These are phyloP conservation scores for Tiaroga cobitis DNA, from an alignment of 2,797 vertebrate species.

Conservation along the genomic window DNA sequence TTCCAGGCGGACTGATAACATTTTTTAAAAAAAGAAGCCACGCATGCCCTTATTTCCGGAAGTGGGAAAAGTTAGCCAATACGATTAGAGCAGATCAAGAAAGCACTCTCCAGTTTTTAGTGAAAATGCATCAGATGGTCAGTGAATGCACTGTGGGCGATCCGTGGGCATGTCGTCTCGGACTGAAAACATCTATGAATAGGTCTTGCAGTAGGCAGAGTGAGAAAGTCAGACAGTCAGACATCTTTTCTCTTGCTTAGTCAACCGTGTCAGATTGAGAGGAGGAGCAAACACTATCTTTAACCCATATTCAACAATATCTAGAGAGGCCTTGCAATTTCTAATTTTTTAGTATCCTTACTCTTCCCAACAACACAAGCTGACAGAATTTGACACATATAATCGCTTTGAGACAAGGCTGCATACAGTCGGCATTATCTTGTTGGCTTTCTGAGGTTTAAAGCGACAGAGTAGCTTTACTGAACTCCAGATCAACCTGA, in stretches of 20 bases:
- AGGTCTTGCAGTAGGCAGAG: constrained; percentile 6
- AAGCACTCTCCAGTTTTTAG: not conserved
- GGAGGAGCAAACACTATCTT: constrained; percentile 7
- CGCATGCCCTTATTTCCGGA: not conserved
- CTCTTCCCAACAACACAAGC: not conserved
- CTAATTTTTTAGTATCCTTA: not conserved
- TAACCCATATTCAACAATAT: constrained; percentile 28
- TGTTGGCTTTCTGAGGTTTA: constrained; percentile 8
- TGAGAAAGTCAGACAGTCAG: not conserved
- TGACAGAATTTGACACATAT: not conserved
- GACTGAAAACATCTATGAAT: constrained; percentile 21
- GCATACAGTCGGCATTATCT: constrained; percentile 37
- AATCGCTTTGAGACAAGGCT: constrained; percentile 32
- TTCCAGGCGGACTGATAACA: not conserved
- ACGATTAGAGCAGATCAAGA: not conserved
- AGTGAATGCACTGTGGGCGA: constrained; percentile 10
- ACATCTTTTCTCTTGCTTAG: constrained; percentile 21
- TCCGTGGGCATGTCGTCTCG: constrained; percentile 7
- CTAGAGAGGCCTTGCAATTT: not conserved
- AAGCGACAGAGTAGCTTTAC: constrained; percentile 1
- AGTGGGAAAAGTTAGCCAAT: not conserved
- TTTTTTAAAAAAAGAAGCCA: not conserved
- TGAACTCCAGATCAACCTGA: constrained; percentile 32
- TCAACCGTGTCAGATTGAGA: constrained; percentile 15
- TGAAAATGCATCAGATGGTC: constrained; percentile 15